phyloP scores from a whole-genome alignment of 2,888 invertebrate species.

The Microplitis deprimator region DNA sequence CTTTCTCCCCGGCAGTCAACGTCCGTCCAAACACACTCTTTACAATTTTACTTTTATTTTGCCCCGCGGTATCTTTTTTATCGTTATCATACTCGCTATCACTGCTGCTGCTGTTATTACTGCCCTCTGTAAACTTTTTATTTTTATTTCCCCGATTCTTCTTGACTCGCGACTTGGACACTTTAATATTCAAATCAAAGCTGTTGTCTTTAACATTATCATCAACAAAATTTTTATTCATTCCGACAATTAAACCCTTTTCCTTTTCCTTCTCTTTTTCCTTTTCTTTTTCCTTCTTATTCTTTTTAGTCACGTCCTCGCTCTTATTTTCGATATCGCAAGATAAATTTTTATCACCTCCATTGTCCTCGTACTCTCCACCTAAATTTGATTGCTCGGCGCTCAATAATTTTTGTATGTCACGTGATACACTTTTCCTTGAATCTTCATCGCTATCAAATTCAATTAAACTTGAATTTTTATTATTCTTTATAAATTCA shows the following conservation, averaged over 20 bases:
- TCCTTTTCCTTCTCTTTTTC: conserved; percentile 38
- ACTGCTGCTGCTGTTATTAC: conserved; percentile 54
- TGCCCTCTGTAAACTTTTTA: conserved; percentile 35
- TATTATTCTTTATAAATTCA: conserved; percentile 44
- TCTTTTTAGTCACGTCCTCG: conserved; percentile 9
- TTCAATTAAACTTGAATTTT: conserved; percentile 47
- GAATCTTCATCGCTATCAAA: conserved; percentile 61
- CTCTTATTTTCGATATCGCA: conserved; percentile 4
- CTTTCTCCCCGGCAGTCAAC: conserved; percentile 62
- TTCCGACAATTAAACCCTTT: background rate
- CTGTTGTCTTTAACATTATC: background rate
- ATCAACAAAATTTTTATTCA: background rate
- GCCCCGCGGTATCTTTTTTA: conserved; percentile 50
- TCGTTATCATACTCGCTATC: conserved; percentile 55
- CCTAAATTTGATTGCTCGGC: conserved; percentile 48
- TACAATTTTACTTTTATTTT: conserved; percentile 65
- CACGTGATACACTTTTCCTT: conserved; percentile 55
- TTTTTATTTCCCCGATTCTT: conserved; percentile 23
- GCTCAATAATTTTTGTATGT: conserved; percentile 57
- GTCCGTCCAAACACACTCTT: conserved; percentile 67
- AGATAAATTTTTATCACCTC: background rate
- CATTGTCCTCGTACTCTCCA: background rate
- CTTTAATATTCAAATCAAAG: conserved; percentile 3
- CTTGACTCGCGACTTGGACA: background rate
- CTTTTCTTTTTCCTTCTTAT: conserved; percentile 14